phyloP scores from a whole-genome alignment of 2,113 vertebrate species.

The Motacilla alba region DNA sequence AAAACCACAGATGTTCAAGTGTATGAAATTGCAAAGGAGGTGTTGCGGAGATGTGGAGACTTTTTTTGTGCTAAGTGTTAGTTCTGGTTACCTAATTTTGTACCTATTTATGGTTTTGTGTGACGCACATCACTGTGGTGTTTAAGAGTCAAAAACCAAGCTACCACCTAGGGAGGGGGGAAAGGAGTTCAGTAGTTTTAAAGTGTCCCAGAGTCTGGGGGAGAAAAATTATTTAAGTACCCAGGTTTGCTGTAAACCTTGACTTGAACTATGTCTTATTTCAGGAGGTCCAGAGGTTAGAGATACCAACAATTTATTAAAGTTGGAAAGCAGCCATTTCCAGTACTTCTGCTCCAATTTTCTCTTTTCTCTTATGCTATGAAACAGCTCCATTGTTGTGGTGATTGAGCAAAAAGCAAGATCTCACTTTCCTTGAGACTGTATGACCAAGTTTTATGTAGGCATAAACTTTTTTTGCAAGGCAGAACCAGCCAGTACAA shows the following conservation, averaged over 20 bases:
- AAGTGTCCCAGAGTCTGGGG: not conserved
- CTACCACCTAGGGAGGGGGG: not conserved
- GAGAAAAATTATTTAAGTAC: not conserved
- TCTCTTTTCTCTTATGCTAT: not conserved
- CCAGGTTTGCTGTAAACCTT: not conserved
- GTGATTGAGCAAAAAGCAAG: not conserved
- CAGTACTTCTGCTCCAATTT: not conserved
- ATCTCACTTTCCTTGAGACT: not conserved
- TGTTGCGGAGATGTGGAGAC: slow-evolving; percentile 65
- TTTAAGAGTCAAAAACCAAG: not conserved
- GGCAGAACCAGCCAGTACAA: not conserved
- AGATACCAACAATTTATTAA: not conserved
- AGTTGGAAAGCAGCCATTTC: not conserved
- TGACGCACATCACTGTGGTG: slow-evolving; percentile 14
- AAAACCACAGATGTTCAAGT: slow-evolving; percentile 65
- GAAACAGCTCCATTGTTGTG: not conserved
- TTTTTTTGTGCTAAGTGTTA: slow-evolving; percentile 52
- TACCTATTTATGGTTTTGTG: slow-evolving; percentile 22
- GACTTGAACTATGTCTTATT: not conserved
- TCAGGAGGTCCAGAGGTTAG: not conserved
- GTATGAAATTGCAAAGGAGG: slow-evolving; percentile 63
- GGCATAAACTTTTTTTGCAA: not conserved
- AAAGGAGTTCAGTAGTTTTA: not conserved
- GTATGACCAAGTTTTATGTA: not conserved
- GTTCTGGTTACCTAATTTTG: slow-evolving; percentile 62